These are phyloP conservation scores for Typhlichthys subterraneus DNA, from an alignment of 2,797 vertebrate species.

Conservation along the genomic window DNA sequence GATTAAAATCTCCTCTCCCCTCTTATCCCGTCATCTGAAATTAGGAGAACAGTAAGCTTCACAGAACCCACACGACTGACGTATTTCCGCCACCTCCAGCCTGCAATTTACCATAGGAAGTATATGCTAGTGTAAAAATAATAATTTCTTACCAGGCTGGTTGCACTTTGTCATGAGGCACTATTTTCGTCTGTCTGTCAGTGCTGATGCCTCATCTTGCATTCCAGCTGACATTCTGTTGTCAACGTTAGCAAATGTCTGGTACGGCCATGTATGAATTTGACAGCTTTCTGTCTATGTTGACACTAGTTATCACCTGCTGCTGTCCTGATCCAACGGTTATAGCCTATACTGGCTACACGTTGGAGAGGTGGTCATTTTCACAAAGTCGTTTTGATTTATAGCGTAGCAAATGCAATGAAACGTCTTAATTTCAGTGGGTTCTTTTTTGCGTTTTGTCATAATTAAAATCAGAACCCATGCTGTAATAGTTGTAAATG, in stretches of 20 bases:
- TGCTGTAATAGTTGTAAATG: background rate
- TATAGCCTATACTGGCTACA: background rate
- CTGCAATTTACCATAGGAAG: constrained; percentile 80
- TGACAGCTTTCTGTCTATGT: constrained; percentile 47
- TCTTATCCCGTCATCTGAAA: constrained; percentile 64
- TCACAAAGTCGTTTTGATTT: background rate
- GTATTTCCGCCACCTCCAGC: constrained; percentile 83
- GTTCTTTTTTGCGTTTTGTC: background rate
- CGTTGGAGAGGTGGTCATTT: constrained; percentile 18
- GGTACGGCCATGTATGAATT: constrained; percentile 39
- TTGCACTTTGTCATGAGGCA: constrained; percentile 52
- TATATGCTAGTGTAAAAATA: constrained; percentile 64
- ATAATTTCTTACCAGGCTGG: constrained; percentile 8
- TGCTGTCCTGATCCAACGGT: background rate
- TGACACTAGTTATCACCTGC: background rate
- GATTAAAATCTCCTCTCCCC: constrained; percentile 73
- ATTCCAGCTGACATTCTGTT: constrained; percentile 45
- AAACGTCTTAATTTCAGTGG: too few species aligned
- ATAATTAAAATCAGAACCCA: background rate
- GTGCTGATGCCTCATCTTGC: constrained; percentile 52
- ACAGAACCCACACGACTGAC: constrained; percentile 77
- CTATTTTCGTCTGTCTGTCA: constrained; percentile 51
- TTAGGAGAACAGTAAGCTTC: constrained; percentile 74
- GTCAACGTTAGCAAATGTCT: constrained; percentile 42
- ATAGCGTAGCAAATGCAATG: background rate